Conservation (phyloP, 35 echinoderm and acorn worm genomes). For the Eucidaris tribuloides region DNA sequence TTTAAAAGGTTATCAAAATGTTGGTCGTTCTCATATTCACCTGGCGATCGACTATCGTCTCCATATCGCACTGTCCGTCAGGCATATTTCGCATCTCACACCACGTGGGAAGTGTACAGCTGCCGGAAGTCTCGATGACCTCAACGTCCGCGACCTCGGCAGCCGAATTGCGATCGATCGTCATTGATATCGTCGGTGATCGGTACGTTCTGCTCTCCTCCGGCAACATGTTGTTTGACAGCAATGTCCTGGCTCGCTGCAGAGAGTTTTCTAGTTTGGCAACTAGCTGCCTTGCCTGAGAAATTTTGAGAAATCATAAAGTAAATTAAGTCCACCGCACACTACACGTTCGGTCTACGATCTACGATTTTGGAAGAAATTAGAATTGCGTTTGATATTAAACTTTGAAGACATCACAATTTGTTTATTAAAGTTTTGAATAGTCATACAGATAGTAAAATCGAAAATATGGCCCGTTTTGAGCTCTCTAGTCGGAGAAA, state of each 20-base stretch:
- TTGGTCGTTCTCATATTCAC: too few relatives aligned
- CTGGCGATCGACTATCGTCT: too few relatives aligned
- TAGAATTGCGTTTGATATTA: too few relatives aligned
- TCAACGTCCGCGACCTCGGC: background rate
- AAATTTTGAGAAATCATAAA: background rate
- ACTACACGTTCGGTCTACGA: background rate
- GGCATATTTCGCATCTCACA: background rate
- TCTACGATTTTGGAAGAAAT: too few relatives aligned
- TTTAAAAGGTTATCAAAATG: too few relatives aligned
- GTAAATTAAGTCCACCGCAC: background rate
- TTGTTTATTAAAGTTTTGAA: too few relatives aligned
- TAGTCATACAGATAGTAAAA: too few relatives aligned
- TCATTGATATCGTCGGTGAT: conserved; percentile 28
- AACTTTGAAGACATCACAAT: too few relatives aligned
- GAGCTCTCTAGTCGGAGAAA: too few relatives aligned
- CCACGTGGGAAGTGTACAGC: conserved; percentile 11
- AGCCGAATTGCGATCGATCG: background rate
- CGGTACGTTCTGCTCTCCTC: conserved; percentile 19
- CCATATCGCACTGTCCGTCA: background rate
- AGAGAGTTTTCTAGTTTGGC: conserved; percentile 20
- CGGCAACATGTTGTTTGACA: conserved; percentile 34
- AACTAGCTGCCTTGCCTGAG: conserved; percentile 40
- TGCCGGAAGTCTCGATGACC: conserved; percentile 24
- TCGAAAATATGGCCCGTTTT: too few relatives aligned
- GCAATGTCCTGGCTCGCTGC: background rate